These are phyloP conservation scores for Stegostoma tigrinum DNA, from an alignment of 2,113 vertebrate genomes.

Conservation along the genomic window DNA sequence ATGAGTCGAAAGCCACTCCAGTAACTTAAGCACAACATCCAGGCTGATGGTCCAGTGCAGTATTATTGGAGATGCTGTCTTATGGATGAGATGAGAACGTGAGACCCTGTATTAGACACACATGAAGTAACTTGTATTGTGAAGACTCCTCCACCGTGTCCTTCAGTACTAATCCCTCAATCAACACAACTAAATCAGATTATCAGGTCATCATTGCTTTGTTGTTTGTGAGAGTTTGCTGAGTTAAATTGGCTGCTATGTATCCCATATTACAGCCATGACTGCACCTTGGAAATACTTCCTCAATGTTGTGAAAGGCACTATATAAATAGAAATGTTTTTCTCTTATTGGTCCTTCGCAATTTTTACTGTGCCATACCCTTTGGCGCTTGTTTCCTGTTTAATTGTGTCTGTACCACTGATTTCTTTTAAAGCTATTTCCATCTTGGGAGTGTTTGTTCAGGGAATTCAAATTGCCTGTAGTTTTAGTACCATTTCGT, in stretches of 20 bases:
- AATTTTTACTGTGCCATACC: background rate
- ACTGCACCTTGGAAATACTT: background rate
- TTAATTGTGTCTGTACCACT: background rate
- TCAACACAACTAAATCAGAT: background rate
- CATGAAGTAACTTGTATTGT: background rate
- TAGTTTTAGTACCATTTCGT: background rate
- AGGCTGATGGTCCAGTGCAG: background rate
- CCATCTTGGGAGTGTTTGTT: background rate
- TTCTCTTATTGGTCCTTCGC: background rate
- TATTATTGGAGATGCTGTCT: background rate
- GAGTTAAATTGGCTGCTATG: background rate
- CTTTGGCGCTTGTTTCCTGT: background rate
- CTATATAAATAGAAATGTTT: background rate
- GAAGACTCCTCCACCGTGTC: background rate
- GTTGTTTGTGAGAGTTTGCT: background rate
- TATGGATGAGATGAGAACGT: background rate
- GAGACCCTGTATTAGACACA: background rate
- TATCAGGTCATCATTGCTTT: background rate
- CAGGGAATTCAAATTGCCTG: background rate
- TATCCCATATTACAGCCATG: background rate
- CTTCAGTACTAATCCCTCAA: background rate
- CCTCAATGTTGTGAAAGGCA: background rate
- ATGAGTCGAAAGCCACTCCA: background rate
- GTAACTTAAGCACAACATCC: background rate
- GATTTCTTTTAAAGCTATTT: background rate